These are phyloP conservation scores for Standfussiana lucernea DNA, from an alignment of 2,888 invertebrate genomes.

Conservation along the genomic window DNA sequence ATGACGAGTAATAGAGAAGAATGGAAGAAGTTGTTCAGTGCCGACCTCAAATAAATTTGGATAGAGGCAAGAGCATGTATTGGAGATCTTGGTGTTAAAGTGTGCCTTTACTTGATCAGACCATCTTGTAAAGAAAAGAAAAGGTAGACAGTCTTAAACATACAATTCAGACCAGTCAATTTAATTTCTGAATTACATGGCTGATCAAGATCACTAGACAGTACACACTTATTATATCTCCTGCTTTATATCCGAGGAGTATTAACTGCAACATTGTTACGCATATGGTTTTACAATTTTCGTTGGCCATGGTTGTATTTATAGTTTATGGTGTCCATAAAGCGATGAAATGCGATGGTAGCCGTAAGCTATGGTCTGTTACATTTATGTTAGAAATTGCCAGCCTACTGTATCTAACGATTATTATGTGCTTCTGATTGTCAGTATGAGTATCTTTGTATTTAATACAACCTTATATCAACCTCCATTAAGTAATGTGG, in stretches of 20 bases:
- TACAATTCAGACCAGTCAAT: background rate
- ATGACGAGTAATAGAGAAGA: background rate
- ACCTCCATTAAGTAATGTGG: background rate
- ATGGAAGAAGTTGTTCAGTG: background rate
- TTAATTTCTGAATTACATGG: background rate
- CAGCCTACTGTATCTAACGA: constrained; percentile 4
- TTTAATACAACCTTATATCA: background rate
- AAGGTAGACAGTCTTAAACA: too few species aligned
- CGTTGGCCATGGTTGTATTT: constrained; percentile 41
- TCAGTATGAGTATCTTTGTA: constrained; percentile 10
- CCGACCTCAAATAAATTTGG: background rate
- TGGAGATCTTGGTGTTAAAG: background rate
- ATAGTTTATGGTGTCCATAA: constrained; percentile 55
- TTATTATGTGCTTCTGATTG: constrained; percentile 40
- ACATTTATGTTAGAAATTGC: constrained; percentile 25
- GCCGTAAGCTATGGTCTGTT: constrained; percentile 34
- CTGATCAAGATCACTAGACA: background rate
- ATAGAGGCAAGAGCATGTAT: too few species aligned
- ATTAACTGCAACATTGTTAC: constrained; percentile 60
- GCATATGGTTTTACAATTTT: constrained; percentile 55
- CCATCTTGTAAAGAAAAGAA: background rate
- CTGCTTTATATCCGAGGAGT: background rate
- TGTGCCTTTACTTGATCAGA: background rate
- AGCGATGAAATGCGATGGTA: constrained; percentile 41
- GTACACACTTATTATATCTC: background rate